Conservation (phyloP, 2,888 invertebrate genomes). For the Epiperipatus broadwayi region DNA sequence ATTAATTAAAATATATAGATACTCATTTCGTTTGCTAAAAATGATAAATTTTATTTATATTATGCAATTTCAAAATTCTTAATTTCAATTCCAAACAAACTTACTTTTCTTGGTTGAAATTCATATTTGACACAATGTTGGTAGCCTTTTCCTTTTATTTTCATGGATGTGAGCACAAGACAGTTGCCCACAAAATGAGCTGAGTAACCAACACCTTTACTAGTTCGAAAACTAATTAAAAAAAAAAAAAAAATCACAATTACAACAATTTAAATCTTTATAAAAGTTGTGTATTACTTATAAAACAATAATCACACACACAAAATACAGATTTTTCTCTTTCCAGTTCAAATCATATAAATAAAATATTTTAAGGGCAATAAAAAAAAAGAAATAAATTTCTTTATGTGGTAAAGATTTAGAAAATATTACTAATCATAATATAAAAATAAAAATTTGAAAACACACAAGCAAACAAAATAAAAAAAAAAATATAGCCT, state of each 20-base stretch:
- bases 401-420: too few relatives aligned
- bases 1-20: not conserved
- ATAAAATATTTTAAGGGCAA: conserved; percentile 5
- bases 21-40: too few relatives aligned
- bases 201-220: conserved; percentile 95
- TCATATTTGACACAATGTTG: conserved; percentile 99
- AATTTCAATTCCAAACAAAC: conserved; percentile 12
- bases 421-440: too few relatives aligned
- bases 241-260: conserved; percentile 18
- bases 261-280: too few relatives aligned
- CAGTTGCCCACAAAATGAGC: conserved; percentile 99
- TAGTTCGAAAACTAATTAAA: conserved; percentile 74
- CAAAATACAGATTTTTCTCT: too few relatives aligned
- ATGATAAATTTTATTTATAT: too few relatives aligned
- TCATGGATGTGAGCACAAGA: conserved; percentile 93
- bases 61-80: not conserved
- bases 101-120: conserved; percentile 85
- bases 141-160: conserved; percentile 94
- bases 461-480: too few relatives aligned
- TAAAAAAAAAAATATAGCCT: too few relatives aligned
- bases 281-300: too few relatives aligned
- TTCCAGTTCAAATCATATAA: conserved; percentile 14
- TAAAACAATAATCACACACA: too few relatives aligned
- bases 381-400: conserved; percentile 3
- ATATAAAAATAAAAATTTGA: too few relatives aligned